Evolutionary conservation across 2,113 vertebrate genomes (phyloP).

Genomic region (Solea solea): DNA sequence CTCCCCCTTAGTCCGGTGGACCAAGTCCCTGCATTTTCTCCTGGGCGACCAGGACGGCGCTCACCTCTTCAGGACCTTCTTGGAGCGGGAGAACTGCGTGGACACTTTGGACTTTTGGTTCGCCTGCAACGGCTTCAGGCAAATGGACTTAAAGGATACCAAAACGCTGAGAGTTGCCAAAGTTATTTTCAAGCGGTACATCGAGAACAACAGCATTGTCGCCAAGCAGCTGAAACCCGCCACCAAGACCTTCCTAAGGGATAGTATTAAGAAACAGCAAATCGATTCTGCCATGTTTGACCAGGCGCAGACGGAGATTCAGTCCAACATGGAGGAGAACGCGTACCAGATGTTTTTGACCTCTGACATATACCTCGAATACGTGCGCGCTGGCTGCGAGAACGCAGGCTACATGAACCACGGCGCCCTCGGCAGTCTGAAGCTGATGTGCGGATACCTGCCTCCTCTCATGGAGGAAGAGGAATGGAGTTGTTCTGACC

Average conservation of each 20-base stretch:
- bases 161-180: constrained; percentile 98
- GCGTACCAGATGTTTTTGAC: constrained; percentile 98
- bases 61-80: constrained; percentile 95
- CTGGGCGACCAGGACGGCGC: constrained; percentile 96
- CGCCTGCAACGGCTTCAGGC: constrained; percentile 98
- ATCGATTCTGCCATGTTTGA: constrained; percentile 98
- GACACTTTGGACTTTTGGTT: constrained; percentile 99
- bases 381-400: constrained; percentile 93
- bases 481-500: constrained; percentile 94
- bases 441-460: constrained; percentile 94
- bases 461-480: constrained; percentile 98
- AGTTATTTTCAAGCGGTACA: constrained; percentile 98
- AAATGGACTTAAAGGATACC: constrained; percentile 98
- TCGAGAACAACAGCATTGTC: constrained; percentile 95
- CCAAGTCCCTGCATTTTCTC: constrained; percentile 95
- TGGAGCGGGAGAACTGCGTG: constrained; percentile 96
- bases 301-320: constrained; percentile 97
- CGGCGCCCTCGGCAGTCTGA: constrained; percentile 87
- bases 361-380: constrained; percentile 98
- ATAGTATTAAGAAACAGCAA: constrained; percentile 95
- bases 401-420: constrained; percentile 87
- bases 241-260: constrained; percentile 95
- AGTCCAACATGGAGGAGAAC: constrained; percentile 96
- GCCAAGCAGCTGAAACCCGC: constrained; percentile 95
- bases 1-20: constrained; percentile 93